phyloP scores from a whole-genome alignment of 1,140 invertebrate species.

The Drosophila bifasciata region DNA sequence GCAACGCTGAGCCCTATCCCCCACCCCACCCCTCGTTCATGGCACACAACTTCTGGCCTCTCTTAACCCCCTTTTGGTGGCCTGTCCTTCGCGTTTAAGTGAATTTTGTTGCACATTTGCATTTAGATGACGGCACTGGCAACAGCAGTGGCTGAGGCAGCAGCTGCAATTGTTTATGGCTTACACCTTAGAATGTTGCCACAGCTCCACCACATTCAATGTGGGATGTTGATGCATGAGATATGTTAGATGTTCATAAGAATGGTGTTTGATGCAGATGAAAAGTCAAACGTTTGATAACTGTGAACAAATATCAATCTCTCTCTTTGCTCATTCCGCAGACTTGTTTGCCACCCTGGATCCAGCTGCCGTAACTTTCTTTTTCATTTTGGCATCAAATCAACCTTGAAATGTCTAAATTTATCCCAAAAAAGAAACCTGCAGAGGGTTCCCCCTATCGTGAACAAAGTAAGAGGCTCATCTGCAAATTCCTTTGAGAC shows the following conservation, averaged over 20 bases:
- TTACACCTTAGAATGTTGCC: constrained; percentile 45
- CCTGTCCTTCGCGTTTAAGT: constrained; percentile 56
- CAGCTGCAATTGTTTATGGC: constrained; percentile 68
- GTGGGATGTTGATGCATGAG: constrained; percentile 7
- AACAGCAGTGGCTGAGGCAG: too few relatives aligned
- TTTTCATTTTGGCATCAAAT: constrained; percentile 33
- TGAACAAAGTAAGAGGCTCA: constrained; percentile 24
- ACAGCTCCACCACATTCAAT: constrained; percentile 21
- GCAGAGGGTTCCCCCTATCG: constrained; percentile 4
- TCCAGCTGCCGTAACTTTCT: constrained; percentile 38
- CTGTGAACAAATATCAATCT: too few relatives aligned
- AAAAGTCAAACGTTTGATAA: background rate
- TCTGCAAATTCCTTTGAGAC: constrained; percentile 21
- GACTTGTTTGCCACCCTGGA: background rate
- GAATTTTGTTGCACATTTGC: constrained; percentile 72
- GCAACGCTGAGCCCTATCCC: constrained; percentile 57
- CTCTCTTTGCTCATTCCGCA: too few relatives aligned
- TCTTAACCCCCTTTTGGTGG: background rate
- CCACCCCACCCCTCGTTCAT: background rate
- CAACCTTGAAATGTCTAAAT: constrained; percentile 68
- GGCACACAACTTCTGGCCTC: too few relatives aligned
- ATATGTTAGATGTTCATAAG: background rate
- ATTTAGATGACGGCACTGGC: constrained; percentile 61
- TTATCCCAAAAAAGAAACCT: constrained; percentile 12
- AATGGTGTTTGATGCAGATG: too few relatives aligned